Conservation (phyloP, 2,113 vertebrate species). For the Monarcha castaneiventris region DNA sequence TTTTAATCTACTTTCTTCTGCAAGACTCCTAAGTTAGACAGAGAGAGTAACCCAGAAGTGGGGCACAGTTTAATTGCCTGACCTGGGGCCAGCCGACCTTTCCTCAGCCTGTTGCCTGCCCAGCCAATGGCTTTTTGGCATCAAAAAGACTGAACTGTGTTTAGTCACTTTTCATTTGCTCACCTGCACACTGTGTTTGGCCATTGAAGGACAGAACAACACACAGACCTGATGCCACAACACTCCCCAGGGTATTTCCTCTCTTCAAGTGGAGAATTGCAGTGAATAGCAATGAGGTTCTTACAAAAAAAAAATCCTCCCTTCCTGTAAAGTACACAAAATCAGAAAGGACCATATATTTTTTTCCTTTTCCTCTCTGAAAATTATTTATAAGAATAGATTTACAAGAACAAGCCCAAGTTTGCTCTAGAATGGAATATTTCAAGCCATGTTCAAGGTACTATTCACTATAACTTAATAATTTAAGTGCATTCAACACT, state of each 20-base stretch:
- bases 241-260: not conserved
- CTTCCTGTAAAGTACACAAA: not conserved
- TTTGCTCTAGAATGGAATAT: slow-evolving; percentile 18
- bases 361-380: not conserved
- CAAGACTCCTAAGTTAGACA: not conserved
- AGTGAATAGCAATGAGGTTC: not conserved
- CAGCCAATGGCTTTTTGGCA: not conserved
- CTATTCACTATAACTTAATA: slow-evolving; percentile 38
- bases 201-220: not conserved
- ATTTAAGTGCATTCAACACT: slow-evolving; percentile 53
- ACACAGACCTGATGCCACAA: not conserved
- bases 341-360: not conserved
- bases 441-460: slow-evolving; percentile 22
- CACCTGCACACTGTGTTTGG: not conserved
- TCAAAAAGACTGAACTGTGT: not conserved
- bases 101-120: not conserved
- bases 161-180: not conserved
- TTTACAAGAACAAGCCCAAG: slow-evolving; percentile 14
- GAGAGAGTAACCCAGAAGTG: not conserved
- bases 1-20: not conserved
- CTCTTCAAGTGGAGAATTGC: not conserved
- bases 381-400: slow-evolving; percentile 35
- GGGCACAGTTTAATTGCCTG: not conserved
- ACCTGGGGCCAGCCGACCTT: not conserved
- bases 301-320: not conserved